Percentiles rank a stretch among this genome's conserved stretches.
Evolutionary conservation across 2,113 vertebrate species (phyloP).

Genomic region (Benitochromis conjunctus): DNA sequence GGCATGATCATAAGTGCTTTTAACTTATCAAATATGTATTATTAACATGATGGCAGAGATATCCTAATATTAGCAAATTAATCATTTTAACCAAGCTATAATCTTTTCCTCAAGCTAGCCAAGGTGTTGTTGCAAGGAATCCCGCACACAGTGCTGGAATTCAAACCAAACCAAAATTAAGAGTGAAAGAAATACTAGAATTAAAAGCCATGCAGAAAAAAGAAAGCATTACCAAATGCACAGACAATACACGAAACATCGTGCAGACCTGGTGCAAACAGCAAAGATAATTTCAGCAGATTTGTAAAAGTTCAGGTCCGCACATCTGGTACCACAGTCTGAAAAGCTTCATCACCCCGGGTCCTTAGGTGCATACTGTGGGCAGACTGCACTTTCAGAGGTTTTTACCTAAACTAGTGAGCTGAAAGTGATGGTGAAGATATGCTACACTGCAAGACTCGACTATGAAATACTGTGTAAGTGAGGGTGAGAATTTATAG

Average conservation of each 20-base stretch:
- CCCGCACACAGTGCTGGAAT: neutral
- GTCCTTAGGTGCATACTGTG: neutral
- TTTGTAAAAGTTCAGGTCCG: neutral
- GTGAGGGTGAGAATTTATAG: fast-evolving
- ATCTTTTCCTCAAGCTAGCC: neutral
- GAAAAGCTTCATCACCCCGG: neutral
- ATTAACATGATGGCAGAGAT: neutral
- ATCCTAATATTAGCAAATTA: fast-evolving
- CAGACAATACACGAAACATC: fast-evolving
- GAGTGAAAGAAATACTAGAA: neutral
- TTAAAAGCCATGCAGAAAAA: too few species aligned
- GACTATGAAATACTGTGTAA: neutral
- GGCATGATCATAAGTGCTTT: neutral
- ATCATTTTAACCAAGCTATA: neutral
- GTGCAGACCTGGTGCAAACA: neutral
- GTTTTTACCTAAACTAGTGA: neutral
- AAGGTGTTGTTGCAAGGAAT: neutral
- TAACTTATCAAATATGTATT: neutral
- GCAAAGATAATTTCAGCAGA: neutral
- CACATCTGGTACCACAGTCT: fast-evolving
- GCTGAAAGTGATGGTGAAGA: neutral
- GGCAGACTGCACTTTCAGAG: neutral
- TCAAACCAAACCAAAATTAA: neutral
- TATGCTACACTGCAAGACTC: fast-evolving
- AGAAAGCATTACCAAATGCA: neutral